Conservation (phyloP, 1,140 invertebrate genomes). For the Pseudomyrmex flavicornis region DNA sequence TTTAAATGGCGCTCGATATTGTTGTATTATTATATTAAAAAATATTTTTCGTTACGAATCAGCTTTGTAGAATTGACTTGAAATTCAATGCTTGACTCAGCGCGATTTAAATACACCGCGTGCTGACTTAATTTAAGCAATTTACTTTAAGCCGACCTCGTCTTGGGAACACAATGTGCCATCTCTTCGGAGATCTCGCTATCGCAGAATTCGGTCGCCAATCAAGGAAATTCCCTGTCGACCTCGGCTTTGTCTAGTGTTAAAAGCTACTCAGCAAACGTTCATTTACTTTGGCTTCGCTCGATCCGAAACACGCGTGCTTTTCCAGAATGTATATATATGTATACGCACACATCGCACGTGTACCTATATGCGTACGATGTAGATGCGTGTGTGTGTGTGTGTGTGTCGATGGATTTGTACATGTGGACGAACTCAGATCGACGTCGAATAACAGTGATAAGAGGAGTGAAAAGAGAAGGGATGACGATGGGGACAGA, state of each 20-base stretch:
- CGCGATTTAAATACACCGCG: slow-evolving; percentile 20
- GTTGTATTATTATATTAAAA: neutral
- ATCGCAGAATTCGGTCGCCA: slow-evolving; percentile 14
- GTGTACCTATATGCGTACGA: neutral
- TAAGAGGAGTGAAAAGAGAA: neutral
- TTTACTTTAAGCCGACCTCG: neutral
- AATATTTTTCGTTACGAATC: neutral
- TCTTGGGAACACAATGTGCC: slow-evolving; percentile 18
- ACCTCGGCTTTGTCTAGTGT: slow-evolving; percentile 44
- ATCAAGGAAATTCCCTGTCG: slow-evolving; percentile 33
- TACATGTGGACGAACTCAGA: neutral
- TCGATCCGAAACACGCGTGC: slow-evolving; percentile 41
- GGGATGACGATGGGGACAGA: neutral
- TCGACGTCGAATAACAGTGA: slow-evolving; percentile 11
- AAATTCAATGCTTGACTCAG: neutral
- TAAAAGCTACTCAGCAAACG: slow-evolving; percentile 65
- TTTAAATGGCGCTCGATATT: neutral
- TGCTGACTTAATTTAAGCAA: slow-evolving; percentile 28
- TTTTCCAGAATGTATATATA: neutral
- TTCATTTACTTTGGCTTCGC: slow-evolving; percentile 59
- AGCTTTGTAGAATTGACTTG: neutral
- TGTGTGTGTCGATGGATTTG: slow-evolving; percentile 2
- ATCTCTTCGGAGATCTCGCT: neutral
- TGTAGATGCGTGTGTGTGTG: neutral
- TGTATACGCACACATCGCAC: neutral